A percentile compares a stretch with the other conserved stretches of the same genome.
These are phyloP conservation scores for Vombatus ursinus DNA, from an alignment of 2,113 vertebrate species.

Conservation along the genomic window DNA sequence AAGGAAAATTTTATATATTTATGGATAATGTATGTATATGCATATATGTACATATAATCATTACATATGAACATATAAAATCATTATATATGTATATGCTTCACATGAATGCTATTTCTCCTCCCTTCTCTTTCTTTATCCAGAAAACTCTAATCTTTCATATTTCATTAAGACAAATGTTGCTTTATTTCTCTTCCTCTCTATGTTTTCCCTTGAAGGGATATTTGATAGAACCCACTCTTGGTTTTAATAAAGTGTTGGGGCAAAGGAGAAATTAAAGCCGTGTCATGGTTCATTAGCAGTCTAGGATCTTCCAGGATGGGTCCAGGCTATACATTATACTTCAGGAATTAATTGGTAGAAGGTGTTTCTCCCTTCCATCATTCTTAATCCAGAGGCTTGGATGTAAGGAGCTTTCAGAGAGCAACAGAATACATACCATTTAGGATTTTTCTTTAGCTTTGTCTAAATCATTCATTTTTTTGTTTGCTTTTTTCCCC, in stretches of 20 bases:
- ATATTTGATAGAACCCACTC: conserved; percentile 85
- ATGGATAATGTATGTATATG: conserved; percentile 16
- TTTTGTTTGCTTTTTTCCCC: neutral
- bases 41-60: neutral
- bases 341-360: conserved; percentile 90
- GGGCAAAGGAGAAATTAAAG: conserved; percentile 85
- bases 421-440: accelerated
- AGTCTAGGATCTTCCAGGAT: conserved; percentile 83
- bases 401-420: conserved; percentile 48
- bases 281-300: conserved; percentile 91
- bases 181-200: conserved; percentile 79
- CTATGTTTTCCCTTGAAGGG: conserved; percentile 84
- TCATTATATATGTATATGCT: conserved; percentile 66
- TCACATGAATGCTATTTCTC: conserved; percentile 73
- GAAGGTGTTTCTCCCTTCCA: conserved; percentile 64
- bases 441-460: neutral
- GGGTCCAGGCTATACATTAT: conserved; percentile 92
- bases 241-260: conserved; percentile 86
- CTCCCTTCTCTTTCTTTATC: conserved; percentile 82
- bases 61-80: neutral
- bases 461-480: conserved; percentile 49
- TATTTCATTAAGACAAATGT: conserved; percentile 88
- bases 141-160: conserved; percentile 87
- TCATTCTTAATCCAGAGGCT: conserved; percentile 66
- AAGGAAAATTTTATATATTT: conserved; percentile 84